A percentile compares a stretch with the other conserved stretches of the same genome.
Evolutionary conservation across 2,888 invertebrate species (phyloP).

Genomic region (Chouioia cunea): DNA sequence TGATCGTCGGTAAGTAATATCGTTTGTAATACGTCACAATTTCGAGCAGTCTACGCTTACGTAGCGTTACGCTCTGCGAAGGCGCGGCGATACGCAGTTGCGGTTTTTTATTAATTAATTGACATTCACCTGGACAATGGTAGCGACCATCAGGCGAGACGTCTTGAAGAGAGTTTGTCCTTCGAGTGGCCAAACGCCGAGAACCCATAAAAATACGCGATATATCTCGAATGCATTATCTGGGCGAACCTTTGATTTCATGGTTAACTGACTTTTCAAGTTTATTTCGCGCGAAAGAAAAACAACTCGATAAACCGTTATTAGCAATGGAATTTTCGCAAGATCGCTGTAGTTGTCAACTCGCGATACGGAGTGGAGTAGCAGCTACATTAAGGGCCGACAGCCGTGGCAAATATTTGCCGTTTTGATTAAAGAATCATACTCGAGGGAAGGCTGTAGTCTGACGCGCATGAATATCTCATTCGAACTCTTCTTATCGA

Average conservation of each 20-base stretch:
- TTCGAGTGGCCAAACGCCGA: conserved; percentile 43
- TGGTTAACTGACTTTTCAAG: neutral
- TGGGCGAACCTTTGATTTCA: neutral
- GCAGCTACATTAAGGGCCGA: neutral
- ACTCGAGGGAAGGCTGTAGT: neutral
- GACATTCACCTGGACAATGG: conserved; percentile 23
- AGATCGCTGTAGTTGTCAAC: neutral
- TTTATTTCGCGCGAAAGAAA: neutral
- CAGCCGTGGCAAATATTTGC: conserved; percentile 18
- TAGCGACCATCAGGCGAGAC: conserved; percentile 23
- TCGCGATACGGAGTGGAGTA: neutral
- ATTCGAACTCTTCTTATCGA: neutral
- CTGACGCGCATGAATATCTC: neutral
- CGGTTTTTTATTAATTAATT: neutral
- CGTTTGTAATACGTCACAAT: too few relatives aligned
- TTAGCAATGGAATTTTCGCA: too few relatives aligned
- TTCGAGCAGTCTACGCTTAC: too few relatives aligned
- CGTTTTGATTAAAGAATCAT: conserved; percentile 27
- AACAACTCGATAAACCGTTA: too few relatives aligned
- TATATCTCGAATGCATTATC: conserved; percentile 34
- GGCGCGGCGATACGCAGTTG: neutral
- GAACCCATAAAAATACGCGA: conserved; percentile 22
- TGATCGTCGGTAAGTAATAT: neutral
- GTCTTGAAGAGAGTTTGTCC: conserved; percentile 17
- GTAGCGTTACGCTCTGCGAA: too few relatives aligned